A percentile compares a stretch with the other conserved stretches of the same genome.
These are phyloP conservation scores for Rhinatrema bivittatum DNA, from an alignment of 2,797 vertebrate species.

Conservation along the genomic window DNA sequence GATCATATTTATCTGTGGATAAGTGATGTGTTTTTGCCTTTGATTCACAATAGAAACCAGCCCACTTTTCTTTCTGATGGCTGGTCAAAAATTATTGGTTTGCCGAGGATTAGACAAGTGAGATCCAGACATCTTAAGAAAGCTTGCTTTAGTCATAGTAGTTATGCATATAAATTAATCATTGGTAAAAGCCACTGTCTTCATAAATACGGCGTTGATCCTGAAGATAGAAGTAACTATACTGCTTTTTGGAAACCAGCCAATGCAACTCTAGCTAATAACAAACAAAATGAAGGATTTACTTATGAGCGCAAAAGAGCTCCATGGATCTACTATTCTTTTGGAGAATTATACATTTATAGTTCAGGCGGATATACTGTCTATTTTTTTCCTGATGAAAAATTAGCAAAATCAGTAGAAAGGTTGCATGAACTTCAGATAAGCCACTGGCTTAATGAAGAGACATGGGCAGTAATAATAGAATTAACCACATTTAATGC, in stretches of 20 bases:
- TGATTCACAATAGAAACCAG: slow-evolving; percentile 33
- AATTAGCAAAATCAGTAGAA: slow-evolving; percentile 18
- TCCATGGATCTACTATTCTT: slow-evolving; percentile 29
- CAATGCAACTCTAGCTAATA: not conserved
- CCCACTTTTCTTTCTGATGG: slow-evolving; percentile 25
- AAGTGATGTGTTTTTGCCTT: slow-evolving; percentile 10
- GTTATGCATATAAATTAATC: not conserved
- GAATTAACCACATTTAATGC: slow-evolving; percentile 41
- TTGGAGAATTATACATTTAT: slow-evolving; percentile 30
- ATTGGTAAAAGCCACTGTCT: slow-evolving; percentile 31
- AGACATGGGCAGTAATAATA: slow-evolving; percentile 48
- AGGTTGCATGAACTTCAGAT: slow-evolving; percentile 28
- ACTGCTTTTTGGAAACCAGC: slow-evolving; percentile 19
- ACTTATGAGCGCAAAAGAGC: slow-evolving; percentile 14
- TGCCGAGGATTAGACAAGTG: slow-evolving; percentile 48
- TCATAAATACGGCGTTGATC: slow-evolving; percentile 16
- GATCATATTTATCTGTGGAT: slow-evolving; percentile 35
- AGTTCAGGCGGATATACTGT: slow-evolving; percentile 37
- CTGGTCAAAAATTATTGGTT: slow-evolving; percentile 42
- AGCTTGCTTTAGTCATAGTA: slow-evolving; percentile 17
- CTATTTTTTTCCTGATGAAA: slow-evolving; percentile 39
- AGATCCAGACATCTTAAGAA: slow-evolving; percentile 13
- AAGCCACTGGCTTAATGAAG: slow-evolving; percentile 44
- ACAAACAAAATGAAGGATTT: slow-evolving; percentile 12
- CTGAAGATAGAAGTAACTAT: slow-evolving; percentile 26